Percentiles rank a stretch among this genome's conserved stretches.
Evolutionary conservation across 2,888 invertebrate species (phyloP).

Genomic region (Caenorhabditis becei): DNA sequence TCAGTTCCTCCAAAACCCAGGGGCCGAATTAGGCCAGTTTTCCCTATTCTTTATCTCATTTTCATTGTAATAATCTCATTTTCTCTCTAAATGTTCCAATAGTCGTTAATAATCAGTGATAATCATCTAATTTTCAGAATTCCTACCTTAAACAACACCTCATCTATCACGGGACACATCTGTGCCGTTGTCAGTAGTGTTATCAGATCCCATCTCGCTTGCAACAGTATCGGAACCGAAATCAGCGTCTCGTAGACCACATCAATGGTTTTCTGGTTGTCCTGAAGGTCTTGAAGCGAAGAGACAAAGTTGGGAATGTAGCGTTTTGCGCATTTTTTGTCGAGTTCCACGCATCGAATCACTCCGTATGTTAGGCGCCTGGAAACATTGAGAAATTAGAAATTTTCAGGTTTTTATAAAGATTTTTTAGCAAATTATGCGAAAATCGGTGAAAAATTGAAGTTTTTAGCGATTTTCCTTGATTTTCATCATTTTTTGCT

Average conservation of each 20-base stretch:
- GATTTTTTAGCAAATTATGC: neutral
- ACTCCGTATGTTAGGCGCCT: constrained; percentile 31
- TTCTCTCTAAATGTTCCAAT: too few relatives aligned
- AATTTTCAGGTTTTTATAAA: constrained; percentile 10
- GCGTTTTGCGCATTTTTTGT: constrained; percentile 32
- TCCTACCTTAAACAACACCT: constrained; percentile 17
- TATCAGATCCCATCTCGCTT: constrained; percentile 35
- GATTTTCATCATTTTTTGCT: neutral
- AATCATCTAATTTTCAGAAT: too few relatives aligned
- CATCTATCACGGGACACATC: constrained; percentile 14
- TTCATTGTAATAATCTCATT: too few relatives aligned
- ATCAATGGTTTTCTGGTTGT: constrained; percentile 1
- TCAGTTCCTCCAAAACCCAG: too few relatives aligned
- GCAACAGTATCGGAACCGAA: constrained; percentile 28
- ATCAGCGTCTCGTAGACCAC: neutral
- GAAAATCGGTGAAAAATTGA: too few relatives aligned
- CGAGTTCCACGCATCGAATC: constrained; percentile 22
- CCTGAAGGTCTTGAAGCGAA: constrained; percentile 7
- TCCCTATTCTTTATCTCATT: too few relatives aligned
- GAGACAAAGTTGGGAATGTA: constrained; percentile 18
- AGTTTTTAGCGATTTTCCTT: neutral
- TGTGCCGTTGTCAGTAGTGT: constrained; percentile 15
- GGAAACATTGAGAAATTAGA: constrained; percentile 3
- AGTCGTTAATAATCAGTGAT: too few relatives aligned
- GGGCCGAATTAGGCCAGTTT: too few relatives aligned